A percentile compares a stretch with the other conserved stretches of the same genome.
These are phyloP conservation scores for Bombyx mandarina DNA, from an alignment of 1,140 invertebrate genomes.

Conservation along the genomic window DNA sequence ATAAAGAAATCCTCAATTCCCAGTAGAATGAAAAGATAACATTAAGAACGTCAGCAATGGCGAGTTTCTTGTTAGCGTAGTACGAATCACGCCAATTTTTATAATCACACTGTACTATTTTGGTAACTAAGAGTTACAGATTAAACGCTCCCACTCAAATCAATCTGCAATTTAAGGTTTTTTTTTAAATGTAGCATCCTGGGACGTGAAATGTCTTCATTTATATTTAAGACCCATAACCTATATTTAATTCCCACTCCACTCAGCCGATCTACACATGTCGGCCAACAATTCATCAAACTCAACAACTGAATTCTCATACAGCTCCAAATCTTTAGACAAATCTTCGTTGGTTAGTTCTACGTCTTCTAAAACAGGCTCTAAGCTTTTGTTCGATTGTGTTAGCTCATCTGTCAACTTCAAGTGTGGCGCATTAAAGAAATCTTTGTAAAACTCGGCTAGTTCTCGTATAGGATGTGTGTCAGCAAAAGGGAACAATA, in stretches of 20 bases:
- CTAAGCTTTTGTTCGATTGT: slow-evolving; percentile 19
- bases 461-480: slow-evolving; percentile 58
- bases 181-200: not conserved
- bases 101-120: too few relatives aligned
- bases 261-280: slow-evolving; percentile 56
- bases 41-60: too few relatives aligned
- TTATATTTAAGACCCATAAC: too few relatives aligned
- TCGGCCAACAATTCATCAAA: slow-evolving; percentile 60
- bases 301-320: slow-evolving; percentile 54
- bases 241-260: slow-evolving; percentile 41
- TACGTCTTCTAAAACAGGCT: slow-evolving; percentile 29
- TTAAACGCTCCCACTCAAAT: too few relatives aligned
- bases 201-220: too few relatives aligned
- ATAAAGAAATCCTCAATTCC: too few relatives aligned
- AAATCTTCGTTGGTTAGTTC: slow-evolving; percentile 41
- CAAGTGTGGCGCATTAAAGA: slow-evolving; percentile 61
- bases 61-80: too few relatives aligned
- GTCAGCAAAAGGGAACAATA: slow-evolving; percentile 58
- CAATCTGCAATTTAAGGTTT: not conserved
- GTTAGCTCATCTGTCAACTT: slow-evolving; percentile 38
- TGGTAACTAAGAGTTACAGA: too few relatives aligned
- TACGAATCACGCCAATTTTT: too few relatives aligned
- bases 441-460: slow-evolving; percentile 63
- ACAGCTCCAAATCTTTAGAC: slow-evolving; percentile 44
- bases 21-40: too few relatives aligned